Conservation (phyloP, 2,888 invertebrate genomes). For the Agrotis puta region DNA sequence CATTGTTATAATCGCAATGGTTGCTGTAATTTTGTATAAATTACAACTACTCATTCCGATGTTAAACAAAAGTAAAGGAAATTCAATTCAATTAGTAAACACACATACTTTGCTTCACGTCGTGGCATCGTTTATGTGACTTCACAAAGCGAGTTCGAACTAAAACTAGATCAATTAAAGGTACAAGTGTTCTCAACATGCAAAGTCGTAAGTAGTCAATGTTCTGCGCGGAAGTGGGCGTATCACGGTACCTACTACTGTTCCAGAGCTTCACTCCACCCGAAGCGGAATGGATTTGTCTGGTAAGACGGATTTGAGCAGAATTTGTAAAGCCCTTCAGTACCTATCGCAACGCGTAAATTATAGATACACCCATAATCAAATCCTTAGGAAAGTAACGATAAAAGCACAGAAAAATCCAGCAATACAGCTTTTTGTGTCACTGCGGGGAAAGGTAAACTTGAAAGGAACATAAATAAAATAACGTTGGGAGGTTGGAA, state of each 20-base stretch:
- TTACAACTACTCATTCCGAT: constrained; percentile 6
- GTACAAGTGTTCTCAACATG: constrained; percentile 56
- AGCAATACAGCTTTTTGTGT: constrained; percentile 63
- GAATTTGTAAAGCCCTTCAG: constrained; percentile 55
- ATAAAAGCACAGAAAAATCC: constrained; percentile 43
- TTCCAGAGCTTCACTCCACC: constrained; percentile 18
- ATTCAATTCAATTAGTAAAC: constrained; percentile 24
- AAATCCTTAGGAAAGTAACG: constrained; percentile 47
- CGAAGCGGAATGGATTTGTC: constrained; percentile 55
- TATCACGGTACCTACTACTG: constrained; percentile 21
- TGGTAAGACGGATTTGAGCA: constrained; percentile 39
- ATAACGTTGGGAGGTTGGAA: constrained; percentile 62
- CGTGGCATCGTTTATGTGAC: constrained; percentile 20
- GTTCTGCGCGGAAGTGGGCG: constrained; percentile 41
- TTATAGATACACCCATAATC: constrained; percentile 49
- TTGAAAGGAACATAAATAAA: constrained; percentile 69
- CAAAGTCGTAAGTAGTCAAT: constrained; percentile 33
- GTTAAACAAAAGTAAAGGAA: constrained; percentile 11
- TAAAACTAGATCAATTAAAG: constrained; percentile 59
- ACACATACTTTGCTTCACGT: constrained; percentile 5
- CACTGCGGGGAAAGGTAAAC: constrained; percentile 59
- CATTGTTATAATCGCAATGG: neutral
- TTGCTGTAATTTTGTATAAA: constrained; percentile 2
- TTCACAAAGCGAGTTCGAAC: constrained; percentile 28
- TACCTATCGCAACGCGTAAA: constrained; percentile 37